phyloP scores from a whole-genome alignment of 2,888 invertebrate species.

The Drosophila prostipennis region DNA sequence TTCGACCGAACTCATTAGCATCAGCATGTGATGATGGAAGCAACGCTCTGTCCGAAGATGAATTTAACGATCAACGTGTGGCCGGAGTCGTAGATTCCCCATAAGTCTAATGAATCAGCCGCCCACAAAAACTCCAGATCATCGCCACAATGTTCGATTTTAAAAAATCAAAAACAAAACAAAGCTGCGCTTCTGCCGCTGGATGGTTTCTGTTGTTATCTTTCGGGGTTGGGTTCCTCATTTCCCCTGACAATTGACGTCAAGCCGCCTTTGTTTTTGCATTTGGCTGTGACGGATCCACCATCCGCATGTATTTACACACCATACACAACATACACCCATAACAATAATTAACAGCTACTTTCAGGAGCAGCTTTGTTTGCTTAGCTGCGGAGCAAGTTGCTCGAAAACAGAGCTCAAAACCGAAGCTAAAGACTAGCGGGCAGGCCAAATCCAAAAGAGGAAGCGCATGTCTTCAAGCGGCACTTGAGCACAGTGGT shows the following conservation, averaged over 20 bases:
- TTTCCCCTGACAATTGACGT: slow-evolving; percentile 55
- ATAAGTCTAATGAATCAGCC: slow-evolving; percentile 56
- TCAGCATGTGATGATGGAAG: slow-evolving; percentile 48
- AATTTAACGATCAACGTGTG: slow-evolving; percentile 6
- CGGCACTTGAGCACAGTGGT: slow-evolving; percentile 55
- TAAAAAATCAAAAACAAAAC: slow-evolving; percentile 15
- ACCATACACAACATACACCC: slow-evolving; percentile 38
- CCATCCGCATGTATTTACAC: slow-evolving; percentile 39
- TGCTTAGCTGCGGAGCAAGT: slow-evolving; percentile 61
- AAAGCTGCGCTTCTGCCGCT: slow-evolving; percentile 15
- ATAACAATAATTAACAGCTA: slow-evolving; percentile 59
- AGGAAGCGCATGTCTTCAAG: slow-evolving; percentile 75
- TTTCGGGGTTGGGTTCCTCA: slow-evolving; percentile 48
- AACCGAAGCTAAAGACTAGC: slow-evolving; percentile 8
- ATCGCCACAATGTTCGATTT: neutral
- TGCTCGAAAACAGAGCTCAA: slow-evolving; percentile 26
- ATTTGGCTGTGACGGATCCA: slow-evolving; percentile 41
- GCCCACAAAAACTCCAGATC: slow-evolving; percentile 11
- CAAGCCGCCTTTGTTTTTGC: slow-evolving; percentile 48
- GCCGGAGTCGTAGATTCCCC: slow-evolving; percentile 38
- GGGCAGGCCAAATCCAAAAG: slow-evolving; percentile 52
- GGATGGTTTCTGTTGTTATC: slow-evolving; percentile 11
- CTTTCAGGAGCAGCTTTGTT: slow-evolving; percentile 69
- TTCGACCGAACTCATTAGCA: slow-evolving; percentile 64
- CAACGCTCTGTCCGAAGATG: slow-evolving; percentile 1